A percentile compares a stretch with the other conserved stretches of the same genome.
Evolutionary conservation across 2,797 vertebrate species (phyloP).

Genomic region (Chrysocyon brachyurus): DNA sequence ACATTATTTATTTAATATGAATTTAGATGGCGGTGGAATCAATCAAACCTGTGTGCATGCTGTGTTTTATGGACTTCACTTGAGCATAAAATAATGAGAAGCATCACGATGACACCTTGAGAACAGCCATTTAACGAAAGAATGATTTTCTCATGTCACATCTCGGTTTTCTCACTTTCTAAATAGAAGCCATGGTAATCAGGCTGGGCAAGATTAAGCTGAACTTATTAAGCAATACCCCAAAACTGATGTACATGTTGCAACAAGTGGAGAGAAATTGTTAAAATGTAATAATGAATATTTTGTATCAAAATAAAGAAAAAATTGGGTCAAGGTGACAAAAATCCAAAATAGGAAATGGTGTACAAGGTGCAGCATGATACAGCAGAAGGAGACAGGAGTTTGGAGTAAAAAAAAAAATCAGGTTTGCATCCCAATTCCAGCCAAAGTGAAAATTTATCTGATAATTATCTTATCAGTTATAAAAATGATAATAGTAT

Average conservation of each 20-base stretch:
- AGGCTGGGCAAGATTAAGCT: not conserved
- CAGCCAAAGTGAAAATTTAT: not conserved
- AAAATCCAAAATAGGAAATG: not conserved
- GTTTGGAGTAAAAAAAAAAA: not conserved
- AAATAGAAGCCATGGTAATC: not conserved
- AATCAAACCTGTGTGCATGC: not conserved
- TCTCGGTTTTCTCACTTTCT: not conserved
- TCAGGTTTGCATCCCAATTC: not conserved
- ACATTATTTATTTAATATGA: not conserved
- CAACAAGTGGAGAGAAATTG: not conserved
- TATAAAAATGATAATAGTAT: not conserved
- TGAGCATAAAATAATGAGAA: not conserved
- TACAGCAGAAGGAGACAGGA: fast-evolving
- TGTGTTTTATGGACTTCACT: not conserved
- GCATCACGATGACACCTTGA: not conserved
- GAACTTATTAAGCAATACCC: not conserved
- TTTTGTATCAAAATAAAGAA: not conserved
- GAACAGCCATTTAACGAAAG: not conserved
- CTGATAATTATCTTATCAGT: not conserved
- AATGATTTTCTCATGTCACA: fast-evolving
- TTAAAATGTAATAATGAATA: not conserved
- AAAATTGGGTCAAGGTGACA: not conserved
- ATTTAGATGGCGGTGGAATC: not conserved
- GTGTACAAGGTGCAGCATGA: not conserved
- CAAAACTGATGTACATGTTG: fast-evolving